phyloP scores from a whole-genome alignment of 2,888 invertebrate species.

The Bhutanitis thaidina region DNA sequence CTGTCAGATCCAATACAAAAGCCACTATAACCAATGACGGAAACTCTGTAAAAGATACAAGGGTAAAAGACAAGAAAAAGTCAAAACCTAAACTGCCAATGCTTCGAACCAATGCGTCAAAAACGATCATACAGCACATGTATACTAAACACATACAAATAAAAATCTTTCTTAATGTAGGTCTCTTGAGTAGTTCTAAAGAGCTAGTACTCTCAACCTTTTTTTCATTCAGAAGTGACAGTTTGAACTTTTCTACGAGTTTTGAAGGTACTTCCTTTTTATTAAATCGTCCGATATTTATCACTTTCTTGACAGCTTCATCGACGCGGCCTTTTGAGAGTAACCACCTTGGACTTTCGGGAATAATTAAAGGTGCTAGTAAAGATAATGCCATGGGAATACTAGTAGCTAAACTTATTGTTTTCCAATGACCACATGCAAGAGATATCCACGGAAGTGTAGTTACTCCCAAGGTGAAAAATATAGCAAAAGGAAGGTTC shows the following conservation, averaged over 20 bases:
- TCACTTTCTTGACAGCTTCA: slow-evolving; percentile 45
- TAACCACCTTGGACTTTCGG: slow-evolving; percentile 63
- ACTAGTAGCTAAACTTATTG: slow-evolving; percentile 48
- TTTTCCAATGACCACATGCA: slow-evolving; percentile 55
- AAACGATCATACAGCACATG: slow-evolving; percentile 45
- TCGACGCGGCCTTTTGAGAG: slow-evolving; percentile 50
- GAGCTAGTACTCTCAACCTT: slow-evolving; percentile 31
- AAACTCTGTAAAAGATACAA: slow-evolving; percentile 56
- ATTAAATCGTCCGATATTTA: slow-evolving; percentile 44
- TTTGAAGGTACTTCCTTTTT: slow-evolving; percentile 42
- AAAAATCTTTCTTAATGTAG: slow-evolving; percentile 43
- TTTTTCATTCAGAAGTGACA: slow-evolving; percentile 22
- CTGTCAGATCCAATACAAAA: slow-evolving; percentile 49
- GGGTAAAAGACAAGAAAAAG: slow-evolving; percentile 57
- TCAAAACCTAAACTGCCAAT: slow-evolving; percentile 49
- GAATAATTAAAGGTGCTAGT: slow-evolving; percentile 47
- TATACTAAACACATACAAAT: slow-evolving; percentile 46
- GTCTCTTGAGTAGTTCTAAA: slow-evolving; percentile 41
- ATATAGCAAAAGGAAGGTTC: slow-evolving; percentile 52
- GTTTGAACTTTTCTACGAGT: slow-evolving; percentile 46
- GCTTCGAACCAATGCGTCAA: slow-evolving; percentile 52
- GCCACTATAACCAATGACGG: slow-evolving; percentile 52
- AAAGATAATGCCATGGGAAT: slow-evolving; percentile 46
- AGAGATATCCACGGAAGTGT: slow-evolving; percentile 56
- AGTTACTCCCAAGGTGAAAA: slow-evolving; percentile 41